Base-by-base conservation (phyloP, 2,888 invertebrate species). In the Boloria selene region DNA sequence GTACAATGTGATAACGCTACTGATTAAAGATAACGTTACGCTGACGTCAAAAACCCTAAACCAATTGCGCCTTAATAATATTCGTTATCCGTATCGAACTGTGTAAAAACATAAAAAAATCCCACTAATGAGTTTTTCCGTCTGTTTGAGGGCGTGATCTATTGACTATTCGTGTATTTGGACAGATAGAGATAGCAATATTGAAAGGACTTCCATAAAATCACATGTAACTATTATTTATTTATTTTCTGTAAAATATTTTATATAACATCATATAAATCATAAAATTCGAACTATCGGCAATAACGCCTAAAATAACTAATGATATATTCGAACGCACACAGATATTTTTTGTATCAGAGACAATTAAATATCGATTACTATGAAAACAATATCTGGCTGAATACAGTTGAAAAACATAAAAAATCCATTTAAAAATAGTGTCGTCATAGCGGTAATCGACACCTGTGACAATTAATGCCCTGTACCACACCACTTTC, bases 381-480 rank as follows among this genome's bases (percentile, higher is more conserved):
- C 64, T 26, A 64, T 18, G 52, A 51, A 52, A 55, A 63, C 63
- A 63, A 55, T 63, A 63, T 63, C 50, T 13, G 63, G 18, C 22
- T 50, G 55, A 55, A 63, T 49, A 55, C 64, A 52, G 65, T 65
- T 69, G 53, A 70, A 72, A 74, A 74, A 77, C 76, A 77, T 76
- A 81, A 79, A 78, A 79, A 77, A 69, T 67, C 72, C 75, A 78
- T 76, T 77, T 80, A 78, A 79, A 74, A 78, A 78, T 75, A 77
- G 75, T 77, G 75, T 74, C 74, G 75, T 79, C 72, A 76, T 66
- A 61, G 65, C 76, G 78, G 82, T 84, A 85, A 86, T 86, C 86
- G 82, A 82, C 86, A 87, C 87, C 87, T 85, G 86, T 62, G 80
- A 84, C 87, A 83, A 87, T 87, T 86, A 87, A 87, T 85, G 80